Evolutionary conservation across 2,888 invertebrate species (phyloP), one percentile per base, ranked within the genome.

Genomic region (Electrophaes corylata): DNA sequence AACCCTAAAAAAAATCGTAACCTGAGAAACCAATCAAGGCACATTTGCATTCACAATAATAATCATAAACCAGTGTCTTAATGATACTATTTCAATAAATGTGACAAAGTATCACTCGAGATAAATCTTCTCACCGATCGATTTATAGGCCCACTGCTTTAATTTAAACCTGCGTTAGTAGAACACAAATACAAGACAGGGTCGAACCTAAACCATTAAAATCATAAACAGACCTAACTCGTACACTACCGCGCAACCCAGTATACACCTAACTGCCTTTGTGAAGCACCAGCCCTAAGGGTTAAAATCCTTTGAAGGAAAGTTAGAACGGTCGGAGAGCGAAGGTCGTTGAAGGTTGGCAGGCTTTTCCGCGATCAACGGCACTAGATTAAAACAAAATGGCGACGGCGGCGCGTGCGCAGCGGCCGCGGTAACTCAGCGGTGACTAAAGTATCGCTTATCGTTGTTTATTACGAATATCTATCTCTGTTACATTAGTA

Each of bases 341-440:
- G 91, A 91, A 91, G 91, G 91, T 91, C 91, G 91, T 90, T 91
- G 90, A 91, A 91, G 91, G 90, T 89, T 90, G 91, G 87, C 87
- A 84, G 85, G 91, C 89, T 90, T 90, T 91, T 91, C 90, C 91
- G 90, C 90, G 90, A 89, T 90, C 90, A 88, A 87, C 87, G 86
- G 87, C 87, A 85, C 86, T 87, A 90, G 90, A 91, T 91, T 86
- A 88, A 63, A 85, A 87, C 88, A 90, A 90, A 85, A 89, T 89
- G 90, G 90, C 89, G 89, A 81, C 88, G 29, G 44, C 78, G 87
- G 89, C 91, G 91, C 90, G 91, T 88, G 91, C 91, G 86, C 88
- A 80, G 79, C 74, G 80, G 76, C 78, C 78, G 77, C 79, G 76
- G 79, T 81, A 79, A 82, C 83, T 78, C 78, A 75, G 72, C 64